Base-by-base conservation (phyloP, 2,113 vertebrate species). In the Rostratula benghalensis region DNA sequence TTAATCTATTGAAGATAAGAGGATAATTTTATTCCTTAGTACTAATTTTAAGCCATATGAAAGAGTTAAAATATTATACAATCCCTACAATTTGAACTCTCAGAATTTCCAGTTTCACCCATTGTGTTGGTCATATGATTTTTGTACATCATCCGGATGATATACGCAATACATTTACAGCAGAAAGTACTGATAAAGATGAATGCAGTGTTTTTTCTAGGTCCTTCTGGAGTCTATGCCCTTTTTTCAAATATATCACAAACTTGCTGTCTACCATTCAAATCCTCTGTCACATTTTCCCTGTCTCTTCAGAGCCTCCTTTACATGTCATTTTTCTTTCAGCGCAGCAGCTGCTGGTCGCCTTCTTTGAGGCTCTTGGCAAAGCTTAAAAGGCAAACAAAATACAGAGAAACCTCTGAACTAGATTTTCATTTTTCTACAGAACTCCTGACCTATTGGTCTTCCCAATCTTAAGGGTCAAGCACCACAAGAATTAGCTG, bases 331-430 rank as follows among this genome's bases (percentile, higher is more conserved):
- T 59, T 88, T 74, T 77, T 74, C 31, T 74, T 90, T 67, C 59
- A 90, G 59, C 46, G n/a, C 17, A 90, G 64, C 31, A 65, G n/a
- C 43, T 83, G 78, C 41, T 28, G 54, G 67, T 21, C 10, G 86
- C 17, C 7, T 81, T 85, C 75, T 86, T 74, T 93, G 80, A 92
- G 71, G 35, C 14, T 90, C 28, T 90, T 11, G 4, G 41, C 25
- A 67, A 83, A 86, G 37, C 64, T 90, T 68, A 86, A 77, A 90
- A 77, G 20, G 64, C 79, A 93, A 86, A 89, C 13, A 91, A 93
- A 68, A 84, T 59, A 51, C 18, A 81, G 9, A 67, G 64, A 89
- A 93, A 63, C 30, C 15, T 81, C 76, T 70, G 86, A 92, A 86
- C 14, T 75, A 59, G 28, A 71, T 70, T 92, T 74, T 37, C 1